These are phyloP conservation scores for Nanorana parkeri DNA, from an alignment of 2,113 vertebrate genomes.

Conservation along the genomic window DNA sequence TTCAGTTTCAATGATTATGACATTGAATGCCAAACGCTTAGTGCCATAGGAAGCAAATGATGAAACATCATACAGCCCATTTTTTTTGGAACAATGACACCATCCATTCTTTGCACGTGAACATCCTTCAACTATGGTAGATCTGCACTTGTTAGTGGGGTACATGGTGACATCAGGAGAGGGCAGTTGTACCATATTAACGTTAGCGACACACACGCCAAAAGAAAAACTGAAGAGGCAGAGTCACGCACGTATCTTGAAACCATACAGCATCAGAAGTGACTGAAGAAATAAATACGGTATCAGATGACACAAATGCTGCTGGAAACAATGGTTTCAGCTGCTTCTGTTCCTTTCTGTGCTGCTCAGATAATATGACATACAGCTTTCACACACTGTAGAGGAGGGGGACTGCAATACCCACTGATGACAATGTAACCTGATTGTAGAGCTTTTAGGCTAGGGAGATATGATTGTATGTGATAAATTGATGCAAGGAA, in stretches of 20 bases:
- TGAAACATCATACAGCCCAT: too few relatives aligned
- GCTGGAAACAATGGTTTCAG: constrained; percentile 18
- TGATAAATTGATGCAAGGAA: not conserved
- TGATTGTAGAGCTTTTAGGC: constrained; percentile 31
- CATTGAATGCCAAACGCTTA: too few relatives aligned
- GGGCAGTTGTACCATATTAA: too few relatives aligned
- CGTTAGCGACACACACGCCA: too few relatives aligned
- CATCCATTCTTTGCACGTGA: too few relatives aligned
- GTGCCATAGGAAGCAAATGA: too few relatives aligned
- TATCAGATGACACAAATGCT: constrained; percentile 12
- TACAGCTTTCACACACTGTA: constrained; percentile 2
- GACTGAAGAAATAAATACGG: not conserved
- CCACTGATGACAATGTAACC: constrained; percentile 4
- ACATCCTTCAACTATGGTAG: too few relatives aligned
- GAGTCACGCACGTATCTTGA: not conserved
- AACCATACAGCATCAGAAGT: not conserved
- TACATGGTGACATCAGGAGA: too few relatives aligned
- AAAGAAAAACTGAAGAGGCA: not conserved
- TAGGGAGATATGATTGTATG: constrained; percentile 17
- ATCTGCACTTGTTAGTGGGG: too few relatives aligned
- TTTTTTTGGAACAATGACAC: too few relatives aligned
- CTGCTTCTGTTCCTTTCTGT: constrained; percentile 21
- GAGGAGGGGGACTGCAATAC: not conserved
- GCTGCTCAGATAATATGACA: constrained; percentile 23
- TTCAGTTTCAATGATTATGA: too few relatives aligned